Conservation (phyloP, 2,797 vertebrate genomes). For the Atherinosoma microstoma region DNA sequence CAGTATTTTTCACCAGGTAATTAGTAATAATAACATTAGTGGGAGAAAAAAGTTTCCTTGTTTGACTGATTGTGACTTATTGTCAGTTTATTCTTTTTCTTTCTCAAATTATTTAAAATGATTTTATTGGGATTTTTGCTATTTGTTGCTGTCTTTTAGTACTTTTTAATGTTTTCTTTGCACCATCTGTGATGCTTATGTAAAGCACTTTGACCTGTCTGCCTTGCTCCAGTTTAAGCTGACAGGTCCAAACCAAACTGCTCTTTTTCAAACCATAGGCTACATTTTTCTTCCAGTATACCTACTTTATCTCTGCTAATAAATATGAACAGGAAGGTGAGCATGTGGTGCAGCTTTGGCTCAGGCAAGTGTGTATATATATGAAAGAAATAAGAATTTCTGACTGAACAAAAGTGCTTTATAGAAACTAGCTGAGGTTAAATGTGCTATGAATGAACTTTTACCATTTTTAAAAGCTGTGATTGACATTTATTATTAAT, state of each 20-base stretch:
- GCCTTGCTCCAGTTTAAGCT: background rate
- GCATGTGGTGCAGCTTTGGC: background rate
- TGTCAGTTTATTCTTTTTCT: background rate
- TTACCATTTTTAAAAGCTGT: background rate
- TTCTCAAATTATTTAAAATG: too few species aligned
- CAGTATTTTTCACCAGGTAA: slow-evolving; percentile 4
- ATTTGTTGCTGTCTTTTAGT: too few species aligned
- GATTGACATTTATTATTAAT: background rate
- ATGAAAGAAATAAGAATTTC: too few species aligned
- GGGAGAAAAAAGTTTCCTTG: background rate
- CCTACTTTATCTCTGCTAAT: background rate
- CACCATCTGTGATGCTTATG: too few species aligned
- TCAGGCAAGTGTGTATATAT: background rate
- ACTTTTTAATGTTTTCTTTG: too few species aligned
- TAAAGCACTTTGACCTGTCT: too few species aligned
- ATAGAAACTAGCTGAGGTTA: too few species aligned
- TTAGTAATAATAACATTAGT: slow-evolving; percentile 11
- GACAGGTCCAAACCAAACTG: background rate
- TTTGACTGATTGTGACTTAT: slow-evolving; percentile 6
- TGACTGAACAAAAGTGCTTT: too few species aligned
- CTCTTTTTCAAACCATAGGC: background rate
- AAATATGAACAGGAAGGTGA: background rate
- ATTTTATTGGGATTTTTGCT: too few species aligned
- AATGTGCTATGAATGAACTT: too few species aligned
- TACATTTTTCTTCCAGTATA: background rate